Evolutionary conservation across 2,113 vertebrate genomes (phyloP), one percentile per base, ranked within the genome.

Genomic region (Mobula birostris): DNA sequence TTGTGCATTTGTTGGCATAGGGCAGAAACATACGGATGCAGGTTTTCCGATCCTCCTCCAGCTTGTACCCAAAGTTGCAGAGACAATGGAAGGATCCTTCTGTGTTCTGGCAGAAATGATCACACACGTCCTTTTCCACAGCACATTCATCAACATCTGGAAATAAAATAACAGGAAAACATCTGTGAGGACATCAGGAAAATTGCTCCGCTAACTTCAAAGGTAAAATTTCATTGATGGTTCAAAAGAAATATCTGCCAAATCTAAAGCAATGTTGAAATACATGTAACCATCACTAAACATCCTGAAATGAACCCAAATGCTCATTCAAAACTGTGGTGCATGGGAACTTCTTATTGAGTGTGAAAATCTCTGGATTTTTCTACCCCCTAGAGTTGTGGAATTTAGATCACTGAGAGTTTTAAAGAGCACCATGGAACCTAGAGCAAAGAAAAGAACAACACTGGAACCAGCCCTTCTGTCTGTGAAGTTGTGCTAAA

Each of bases 141-240:
- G 97, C 95, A 76, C 98, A 99, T 95, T 99, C 99, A 0, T 99
- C 98, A 94, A 98, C 96, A 15, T 99, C 99, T 99, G 7, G 2
- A 94, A 95, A 95, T 5, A 0, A 1, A 74, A 40, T 24, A 48
- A 32, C 68, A 72, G 40, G 29, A 40, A 29, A 36, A 61, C 11
- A 63, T 32, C 14, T 19, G 29, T 19, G 14, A 19, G 0, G n/a
- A 90, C 27, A 6, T n/a, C 85, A 66, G 61, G n/a, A 66, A 90
- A 66, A 29, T 32, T 12, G 66, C 5, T 63, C 61, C 0, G 66
- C 6, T 29, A 90, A 90, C n/a, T 17, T 90, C 85, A 90, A 66
- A 32, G 61, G 27, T 27, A 9, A 48, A 48, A 1, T 32, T 11
- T 88, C 58, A 66, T n/a, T 66, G 29, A 66, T 17, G 27, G 29